Evolutionary conservation across 2,797 vertebrate genomes (phyloP), one percentile per base, ranked within the genome.

Genomic region (Silurus aristotelis): DNA sequence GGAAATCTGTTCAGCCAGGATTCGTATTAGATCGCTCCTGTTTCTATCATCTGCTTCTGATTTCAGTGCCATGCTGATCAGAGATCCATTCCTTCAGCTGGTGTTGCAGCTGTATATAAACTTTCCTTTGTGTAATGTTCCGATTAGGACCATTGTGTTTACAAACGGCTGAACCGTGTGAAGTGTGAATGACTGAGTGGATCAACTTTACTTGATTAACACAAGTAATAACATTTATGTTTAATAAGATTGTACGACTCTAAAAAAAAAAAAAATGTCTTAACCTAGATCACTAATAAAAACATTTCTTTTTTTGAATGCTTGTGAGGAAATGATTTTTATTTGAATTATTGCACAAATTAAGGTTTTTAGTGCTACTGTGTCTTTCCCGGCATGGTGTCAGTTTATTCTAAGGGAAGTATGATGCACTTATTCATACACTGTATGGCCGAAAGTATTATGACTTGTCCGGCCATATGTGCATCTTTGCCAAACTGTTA

Each of bases 1-100:
- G 71, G 73, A 88, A 43, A 25, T 86, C 82, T 38, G 25, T 2
- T 73, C 22, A 43, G 3, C 12, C 25, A 70, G 6, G 48, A 68
- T 58, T 43, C 15, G 22, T 17, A 68, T 84, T 80, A 6, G n/a
- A 27, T 55, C 31, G 73, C 19, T 86, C 14, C 68, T 81, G 72
- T 92, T 90, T 89, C 90, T 82, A 71, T 17, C 86, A 76, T 90
- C 91, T 89, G 89, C 87, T 90, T 84, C 77, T 82, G 80, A 83
- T 88, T 86, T 87, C 85, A 89, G 83, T 31, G 64, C 71, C 84
- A 89, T 88, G 83, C 84, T 1, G 66, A 87, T 81, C 84, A 86
- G 89, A 46, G 81, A 87, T 85, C 85, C 72, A 83, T 89, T 89
- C 91, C 88, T 77, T 64, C 66, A 88, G 87, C 80, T 84, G 83